These are phyloP conservation scores for Drosophila neotestacea DNA, from an alignment of 2,888 invertebrate genomes.

Conservation along the genomic window DNA sequence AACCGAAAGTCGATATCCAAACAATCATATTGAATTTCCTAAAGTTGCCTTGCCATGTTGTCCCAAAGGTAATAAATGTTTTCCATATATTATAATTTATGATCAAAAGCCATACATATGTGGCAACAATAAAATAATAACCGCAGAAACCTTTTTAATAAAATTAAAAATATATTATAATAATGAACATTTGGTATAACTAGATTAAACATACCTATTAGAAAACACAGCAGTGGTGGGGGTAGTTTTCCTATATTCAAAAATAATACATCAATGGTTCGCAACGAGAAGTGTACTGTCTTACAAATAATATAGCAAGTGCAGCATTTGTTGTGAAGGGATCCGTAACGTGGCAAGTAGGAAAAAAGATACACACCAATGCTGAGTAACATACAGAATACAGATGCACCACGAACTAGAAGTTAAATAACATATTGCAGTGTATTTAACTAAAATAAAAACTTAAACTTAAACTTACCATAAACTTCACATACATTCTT, in stretches of 20 bases:
- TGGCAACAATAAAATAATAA: slow-evolving; percentile 1
- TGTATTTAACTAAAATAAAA: too few species aligned
- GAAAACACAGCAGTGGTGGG: neutral
- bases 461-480: neutral
- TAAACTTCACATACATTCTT: neutral
- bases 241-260: neutral
- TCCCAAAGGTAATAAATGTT: slow-evolving; percentile 4
- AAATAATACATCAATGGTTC: neutral
- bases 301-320: slow-evolving; percentile 17
- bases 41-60: neutral
- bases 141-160: neutral
- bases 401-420: slow-evolving; percentile 6
- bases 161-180: neutral
- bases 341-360: slow-evolving; percentile 3
- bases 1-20: neutral
- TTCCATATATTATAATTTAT: slow-evolving; percentile 21
- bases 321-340: slow-evolving; percentile 22
- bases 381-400: slow-evolving; percentile 8
- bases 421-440: neutral
- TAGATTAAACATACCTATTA: neutral
- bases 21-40: slow-evolving; percentile 6
- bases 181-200: neutral
- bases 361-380: slow-evolving; percentile 3
- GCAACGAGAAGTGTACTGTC: slow-evolving; percentile 5
- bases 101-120: slow-evolving; percentile 17